These are phyloP conservation scores for Gorsachius goisagi DNA, from an alignment of 2,113 vertebrate genomes.

Conservation along the genomic window DNA sequence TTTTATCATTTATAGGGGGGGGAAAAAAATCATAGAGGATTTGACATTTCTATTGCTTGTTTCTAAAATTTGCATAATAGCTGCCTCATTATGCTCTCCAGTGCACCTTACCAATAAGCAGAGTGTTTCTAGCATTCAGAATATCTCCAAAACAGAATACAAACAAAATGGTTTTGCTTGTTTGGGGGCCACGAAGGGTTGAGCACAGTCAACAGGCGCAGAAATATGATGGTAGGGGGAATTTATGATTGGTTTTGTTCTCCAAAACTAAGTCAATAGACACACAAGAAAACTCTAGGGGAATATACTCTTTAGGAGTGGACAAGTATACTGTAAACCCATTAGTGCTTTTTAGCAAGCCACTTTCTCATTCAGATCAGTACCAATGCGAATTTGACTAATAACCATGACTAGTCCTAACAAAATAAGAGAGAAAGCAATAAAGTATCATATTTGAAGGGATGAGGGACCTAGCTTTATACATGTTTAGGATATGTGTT, in stretches of 20 bases:
- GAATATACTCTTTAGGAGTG: not conserved
- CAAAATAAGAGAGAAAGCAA: not conserved
- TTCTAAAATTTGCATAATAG: not conserved
- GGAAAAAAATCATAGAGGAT: not conserved
- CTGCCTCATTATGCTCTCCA: not conserved
- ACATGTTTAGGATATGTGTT: not conserved
- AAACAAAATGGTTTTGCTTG: not conserved
- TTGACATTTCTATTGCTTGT: not conserved
- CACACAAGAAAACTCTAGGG: not conserved
- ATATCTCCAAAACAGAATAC: not conserved
- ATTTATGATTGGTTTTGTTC: not conserved
- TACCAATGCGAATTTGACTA: not conserved
- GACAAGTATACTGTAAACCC: not conserved
- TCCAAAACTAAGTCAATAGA: not conserved
- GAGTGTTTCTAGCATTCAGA: not conserved
- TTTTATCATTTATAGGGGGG: not conserved
- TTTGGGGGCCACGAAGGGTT: not conserved
- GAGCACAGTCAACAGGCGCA: not conserved
- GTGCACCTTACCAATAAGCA: not conserved
- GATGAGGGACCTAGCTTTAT: not conserved
- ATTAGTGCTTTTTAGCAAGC: not conserved
- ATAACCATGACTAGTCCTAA: not conserved
- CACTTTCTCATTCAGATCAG: not conserved
- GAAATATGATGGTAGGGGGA: not conserved
- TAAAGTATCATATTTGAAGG: not conserved